Evolutionary conservation across 35 echinoderm and acorn worm species (phyloP), one percentile per base, ranked within the genome.

Genomic region (Diadema setosum): DNA sequence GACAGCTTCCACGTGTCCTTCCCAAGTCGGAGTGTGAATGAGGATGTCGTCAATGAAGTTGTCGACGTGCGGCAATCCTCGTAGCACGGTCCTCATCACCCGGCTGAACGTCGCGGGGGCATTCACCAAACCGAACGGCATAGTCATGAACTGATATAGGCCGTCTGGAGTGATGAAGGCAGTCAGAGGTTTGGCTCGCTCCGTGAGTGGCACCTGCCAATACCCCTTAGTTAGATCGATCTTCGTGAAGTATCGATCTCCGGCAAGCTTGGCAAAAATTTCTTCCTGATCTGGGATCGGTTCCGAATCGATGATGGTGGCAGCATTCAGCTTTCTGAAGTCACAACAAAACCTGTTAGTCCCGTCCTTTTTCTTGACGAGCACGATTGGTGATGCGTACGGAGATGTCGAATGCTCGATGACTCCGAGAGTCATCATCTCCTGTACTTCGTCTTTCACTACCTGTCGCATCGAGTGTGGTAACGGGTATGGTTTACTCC

Each of bases 1-100:
- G 20, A 91, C 26, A 31, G 29, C 45, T 21, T 29, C 21, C 5
- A 80, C 18, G 36, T 91, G 90, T 50, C 56, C 27, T 40, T 87
- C 83, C 82, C 82, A 91, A 24, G 83, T 78, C 20, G 36, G 17
- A 11, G 90, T 86, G 18, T 75, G 83, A 4, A 91, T 80, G 3
- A 91, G 41, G 61, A 91, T 89, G 32, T 91, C 90, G 39, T 91
- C 90, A 39, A 91, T 78, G 61, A 36, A 87, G 45, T 85, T 86
- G 18, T 86, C 63, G 2, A 87, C 83, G 33, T 87, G 3, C 23
- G 50, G 29, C 25, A 91, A 16, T 14, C 70, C 90, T 9, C 59
- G 42, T 3, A 86, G 42, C 59, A 91, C 11, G 24, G 29, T 86
- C 60, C 89, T 50, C 89, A 91, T 91, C 18, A 91, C 58, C 39